These are phyloP conservation scores for Tenthredo livida DNA, from an alignment of 2,888 invertebrate species.

Conservation along the genomic window DNA sequence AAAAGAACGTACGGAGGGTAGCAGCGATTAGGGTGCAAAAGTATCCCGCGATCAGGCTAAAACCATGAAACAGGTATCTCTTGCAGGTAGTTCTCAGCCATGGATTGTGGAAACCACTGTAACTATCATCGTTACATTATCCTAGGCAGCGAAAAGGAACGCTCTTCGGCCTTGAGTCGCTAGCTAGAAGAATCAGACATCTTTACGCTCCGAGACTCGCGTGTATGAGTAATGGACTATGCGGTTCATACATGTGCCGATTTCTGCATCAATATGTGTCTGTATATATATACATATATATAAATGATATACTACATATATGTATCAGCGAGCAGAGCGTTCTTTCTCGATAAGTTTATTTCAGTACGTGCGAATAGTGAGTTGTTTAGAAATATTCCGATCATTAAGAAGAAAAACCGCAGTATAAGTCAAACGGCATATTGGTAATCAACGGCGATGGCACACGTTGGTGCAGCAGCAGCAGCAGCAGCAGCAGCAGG, in stretches of 20 bases:
- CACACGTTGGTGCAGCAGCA: not conserved
- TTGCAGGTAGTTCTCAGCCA: not conserved
- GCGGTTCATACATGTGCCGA: not conserved
- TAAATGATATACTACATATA: not conserved
- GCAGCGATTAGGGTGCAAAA: not conserved
- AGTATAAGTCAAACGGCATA: not conserved
- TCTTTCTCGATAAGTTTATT: slow-evolving; percentile 1
- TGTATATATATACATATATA: not conserved
- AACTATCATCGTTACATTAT: slow-evolving; percentile 69
- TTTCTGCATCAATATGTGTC: not conserved
- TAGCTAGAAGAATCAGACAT: slow-evolving; percentile 37
- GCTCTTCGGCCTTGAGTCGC: slow-evolving; percentile 55
- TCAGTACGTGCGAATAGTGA: not conserved
- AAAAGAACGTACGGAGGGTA: not conserved
- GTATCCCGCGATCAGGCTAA: not conserved
- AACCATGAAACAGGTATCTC: not conserved
- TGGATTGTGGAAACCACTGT: slow-evolving; percentile 38
- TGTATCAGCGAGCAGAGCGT: not conserved
- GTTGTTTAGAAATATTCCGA: slow-evolving; percentile 21
- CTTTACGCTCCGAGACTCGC: slow-evolving; percentile 28
- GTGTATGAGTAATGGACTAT: not conserved
- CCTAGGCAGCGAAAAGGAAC: slow-evolving; percentile 77
- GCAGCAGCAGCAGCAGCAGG: too few species aligned
- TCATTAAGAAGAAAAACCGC: slow-evolving; percentile 25
- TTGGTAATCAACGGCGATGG: not conserved